Evolutionary conservation across 92 coral and sea anemone genomes (phyloP).

Genomic region (Parazoanthus atlanticus): DNA sequence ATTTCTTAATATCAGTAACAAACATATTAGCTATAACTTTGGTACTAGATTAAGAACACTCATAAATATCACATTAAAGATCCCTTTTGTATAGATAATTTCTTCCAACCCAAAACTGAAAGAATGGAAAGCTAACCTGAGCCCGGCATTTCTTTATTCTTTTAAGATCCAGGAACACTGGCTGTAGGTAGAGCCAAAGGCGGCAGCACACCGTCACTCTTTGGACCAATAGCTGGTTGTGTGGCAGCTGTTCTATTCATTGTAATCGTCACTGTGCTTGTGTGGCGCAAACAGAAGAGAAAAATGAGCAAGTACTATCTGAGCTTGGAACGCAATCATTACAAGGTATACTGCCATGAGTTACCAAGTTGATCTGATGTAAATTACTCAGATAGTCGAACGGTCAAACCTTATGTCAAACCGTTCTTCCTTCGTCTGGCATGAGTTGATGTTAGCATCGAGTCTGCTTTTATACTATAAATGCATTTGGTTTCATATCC

Average conservation of each 20-base stretch:
- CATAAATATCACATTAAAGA: too few relatives aligned
- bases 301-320: slow-evolving; percentile 17
- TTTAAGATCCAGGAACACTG: background rate
- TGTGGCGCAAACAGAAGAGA: slow-evolving; percentile 23
- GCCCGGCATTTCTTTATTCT: background rate
- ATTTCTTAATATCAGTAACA: too few relatives aligned
- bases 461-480: too few relatives aligned
- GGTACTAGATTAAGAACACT: too few relatives aligned
- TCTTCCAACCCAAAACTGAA: background rate
- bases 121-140: background rate
- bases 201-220: background rate
- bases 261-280: background rate
- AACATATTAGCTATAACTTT: too few relatives aligned
- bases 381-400: too few relatives aligned
- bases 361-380: too few relatives aligned
- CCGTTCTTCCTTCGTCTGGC: too few relatives aligned
- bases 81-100: too few relatives aligned
- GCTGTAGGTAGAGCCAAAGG: background rate
- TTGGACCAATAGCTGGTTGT: slow-evolving; percentile 34
- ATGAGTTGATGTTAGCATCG: too few relatives aligned
- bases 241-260: slow-evolving; percentile 9
- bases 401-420: too few relatives aligned
- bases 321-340: background rate
- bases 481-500: too few relatives aligned
- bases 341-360: background rate